Conservation (phyloP, 2,888 invertebrate species). For the Heliconius ethilla region DNA sequence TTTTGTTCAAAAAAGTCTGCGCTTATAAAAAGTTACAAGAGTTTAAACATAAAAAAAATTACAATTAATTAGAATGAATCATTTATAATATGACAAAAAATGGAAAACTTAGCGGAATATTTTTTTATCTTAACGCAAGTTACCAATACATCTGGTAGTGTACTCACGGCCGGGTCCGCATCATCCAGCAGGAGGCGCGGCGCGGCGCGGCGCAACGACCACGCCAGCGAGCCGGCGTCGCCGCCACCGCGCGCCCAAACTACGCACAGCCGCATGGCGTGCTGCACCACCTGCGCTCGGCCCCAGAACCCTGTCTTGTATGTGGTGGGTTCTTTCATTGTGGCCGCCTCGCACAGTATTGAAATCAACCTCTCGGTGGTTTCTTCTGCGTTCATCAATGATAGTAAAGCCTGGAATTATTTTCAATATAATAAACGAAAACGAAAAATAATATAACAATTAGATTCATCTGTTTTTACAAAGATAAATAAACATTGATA, state of each 20-base stretch:
- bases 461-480: too few relatives aligned
- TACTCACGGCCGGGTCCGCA: conserved; percentile 87
- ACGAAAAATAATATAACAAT: too few relatives aligned
- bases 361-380: conserved; percentile 92
- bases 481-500: too few relatives aligned
- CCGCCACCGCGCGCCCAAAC: conserved; percentile 95
- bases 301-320: conserved; percentile 97
- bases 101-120: too few relatives aligned
- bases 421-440: neutral
- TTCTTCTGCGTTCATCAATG: conserved; percentile 92
- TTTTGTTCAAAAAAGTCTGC: too few relatives aligned
- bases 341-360: conserved; percentile 92
- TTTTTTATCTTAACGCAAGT: too few relatives aligned
- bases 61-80: too few relatives aligned
- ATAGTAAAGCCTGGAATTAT: conserved; percentile 83
- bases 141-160: neutral
- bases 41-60: too few relatives aligned
- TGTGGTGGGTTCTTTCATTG: conserved; percentile 89
- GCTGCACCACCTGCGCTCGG: conserved; percentile 94
- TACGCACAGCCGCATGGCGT: conserved; percentile 94
- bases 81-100: too few relatives aligned
- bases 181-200: conserved; percentile 93
- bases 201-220: conserved; percentile 90
- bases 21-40: too few relatives aligned
- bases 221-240: conserved; percentile 90